Evolutionary conservation across 2,888 invertebrate genomes (phyloP).

Genomic region (Lathronympha strigana): DNA sequence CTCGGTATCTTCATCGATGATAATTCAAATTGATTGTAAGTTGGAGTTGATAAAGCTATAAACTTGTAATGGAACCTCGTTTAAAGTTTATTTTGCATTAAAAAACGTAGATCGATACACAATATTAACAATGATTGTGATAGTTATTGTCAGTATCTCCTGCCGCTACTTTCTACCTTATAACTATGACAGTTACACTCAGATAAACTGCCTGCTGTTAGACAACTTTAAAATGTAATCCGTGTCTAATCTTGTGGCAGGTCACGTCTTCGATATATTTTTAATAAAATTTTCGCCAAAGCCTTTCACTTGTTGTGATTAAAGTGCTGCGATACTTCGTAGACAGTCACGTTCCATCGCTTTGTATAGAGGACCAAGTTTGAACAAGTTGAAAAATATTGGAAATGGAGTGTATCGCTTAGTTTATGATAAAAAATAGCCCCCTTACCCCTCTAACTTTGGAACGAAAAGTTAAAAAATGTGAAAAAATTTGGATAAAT

Average conservation of each 20-base stretch:
- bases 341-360: slow-evolving; percentile 27
- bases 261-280: slow-evolving; percentile 37
- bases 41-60: too few species aligned
- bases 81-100: too few species aligned
- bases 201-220: slow-evolving; percentile 8
- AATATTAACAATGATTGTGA: too few species aligned
- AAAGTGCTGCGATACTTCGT: slow-evolving; percentile 15
- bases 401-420: too few species aligned
- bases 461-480: too few species aligned
- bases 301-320: slow-evolving; percentile 37
- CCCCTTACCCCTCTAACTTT: too few species aligned
- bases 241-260: slow-evolving; percentile 21
- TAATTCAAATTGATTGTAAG: too few species aligned
- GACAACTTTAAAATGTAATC: slow-evolving; percentile 8
- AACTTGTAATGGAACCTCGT: too few species aligned
- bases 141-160: neutral
- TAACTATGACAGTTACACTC: neutral
- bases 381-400: neutral
- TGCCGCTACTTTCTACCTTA: neutral
- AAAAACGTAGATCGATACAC: too few species aligned
- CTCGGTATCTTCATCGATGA: too few species aligned
- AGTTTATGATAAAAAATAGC: too few species aligned
- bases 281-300: slow-evolving; percentile 33
- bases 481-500: too few species aligned
- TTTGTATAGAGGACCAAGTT: slow-evolving; percentile 17